Base-by-base conservation (phyloP, 2,113 vertebrate genomes). In the Stomatorhinus ivindoensis region DNA sequence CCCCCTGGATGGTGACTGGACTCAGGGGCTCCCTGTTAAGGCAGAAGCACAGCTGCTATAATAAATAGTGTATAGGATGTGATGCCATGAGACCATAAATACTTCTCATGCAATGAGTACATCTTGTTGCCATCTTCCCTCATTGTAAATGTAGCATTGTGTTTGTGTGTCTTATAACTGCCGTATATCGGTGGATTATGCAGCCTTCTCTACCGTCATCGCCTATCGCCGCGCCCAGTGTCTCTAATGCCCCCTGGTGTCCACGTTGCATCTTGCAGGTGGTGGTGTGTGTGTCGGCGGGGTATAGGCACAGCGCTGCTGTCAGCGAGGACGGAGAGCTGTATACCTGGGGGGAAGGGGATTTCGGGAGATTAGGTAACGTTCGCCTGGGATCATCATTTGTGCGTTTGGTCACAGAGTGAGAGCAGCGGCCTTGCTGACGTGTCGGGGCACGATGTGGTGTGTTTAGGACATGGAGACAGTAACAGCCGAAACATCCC, bases 401-500 rank as follows among this genome's bases (percentile, higher is more conserved):
- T 35, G 35, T 80, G 73, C 6, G 5, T 80, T 17, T 8, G 73
- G 35, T 42, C 6, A 19, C 35, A 8, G 7, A 39, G 35, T 76
- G 69, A 21, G 11, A 35, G 11, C 1, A 1, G 5, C 15, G 35
- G 35, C 73, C n/a, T 42, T 19, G 35, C 73, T 80, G 73, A 80
- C 15, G 35, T 15, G 35, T 6, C 4, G 35, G 35, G 15, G 73
- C 4, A 0, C 35, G 3, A 3, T 42, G 13, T 42, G 73, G 35
- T 11, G 73, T 9, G 73, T 1, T 24, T 90, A 97, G 97, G 97
- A 92, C 97, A 97, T 0, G 97, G 97, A 89, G 97, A 97, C 90
- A 97, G 97, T 91, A 97, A 97, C 90, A 97, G 97, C 89, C 96
- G 97, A 86, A 97, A 97, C 93, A 96, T 97, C 94, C 96, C 97